phyloP scores from a whole-genome alignment of 2,888 invertebrate genomes.

The Chrysina gloriosa region DNA sequence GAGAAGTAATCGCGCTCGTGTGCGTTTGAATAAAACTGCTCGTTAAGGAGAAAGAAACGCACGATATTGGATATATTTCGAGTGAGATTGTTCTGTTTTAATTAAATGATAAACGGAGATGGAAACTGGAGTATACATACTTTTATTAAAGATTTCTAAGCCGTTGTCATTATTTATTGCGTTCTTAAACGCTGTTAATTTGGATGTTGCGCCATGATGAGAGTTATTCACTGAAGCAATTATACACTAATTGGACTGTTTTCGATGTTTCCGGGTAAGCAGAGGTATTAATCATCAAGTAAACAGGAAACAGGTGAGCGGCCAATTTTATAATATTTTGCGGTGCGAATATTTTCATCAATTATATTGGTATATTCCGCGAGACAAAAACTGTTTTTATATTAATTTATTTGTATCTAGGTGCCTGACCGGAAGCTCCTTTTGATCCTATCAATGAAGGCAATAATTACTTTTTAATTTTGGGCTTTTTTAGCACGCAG shows the following conservation, averaged over 20 bases:
- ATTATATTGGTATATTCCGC: not conserved
- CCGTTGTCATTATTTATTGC: not conserved
- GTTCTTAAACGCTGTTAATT: not conserved
- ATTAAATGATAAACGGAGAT: too few relatives aligned
- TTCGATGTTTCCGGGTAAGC: conserved; percentile 24
- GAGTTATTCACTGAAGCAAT: conserved; percentile 11
- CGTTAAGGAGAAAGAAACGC: too few relatives aligned
- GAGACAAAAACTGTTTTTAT: not conserved
- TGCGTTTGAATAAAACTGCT: not conserved
- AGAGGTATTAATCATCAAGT: conserved; percentile 5
- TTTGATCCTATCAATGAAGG: too few relatives aligned
- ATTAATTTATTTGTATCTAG: too few relatives aligned
- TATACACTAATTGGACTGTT: conserved; percentile 19
- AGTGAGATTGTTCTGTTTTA: too few relatives aligned
- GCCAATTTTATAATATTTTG: conserved; percentile 13
- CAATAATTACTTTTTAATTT: too few relatives aligned
- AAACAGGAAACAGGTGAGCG: conserved; percentile 28
- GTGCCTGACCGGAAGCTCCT: too few relatives aligned
- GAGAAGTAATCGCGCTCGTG: not conserved
- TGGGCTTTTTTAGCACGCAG: too few relatives aligned
- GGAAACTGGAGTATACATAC: too few relatives aligned
- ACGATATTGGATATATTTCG: too few relatives aligned
- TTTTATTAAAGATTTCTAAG: too few relatives aligned
- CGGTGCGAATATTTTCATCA: conserved; percentile 5
- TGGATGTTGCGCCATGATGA: not conserved